Percentiles rank a stretch among this genome's conserved stretches.
Conservation (phyloP, 35 echinoderm and acorn worm species). For the Heliocidaris tuberculata region DNA sequence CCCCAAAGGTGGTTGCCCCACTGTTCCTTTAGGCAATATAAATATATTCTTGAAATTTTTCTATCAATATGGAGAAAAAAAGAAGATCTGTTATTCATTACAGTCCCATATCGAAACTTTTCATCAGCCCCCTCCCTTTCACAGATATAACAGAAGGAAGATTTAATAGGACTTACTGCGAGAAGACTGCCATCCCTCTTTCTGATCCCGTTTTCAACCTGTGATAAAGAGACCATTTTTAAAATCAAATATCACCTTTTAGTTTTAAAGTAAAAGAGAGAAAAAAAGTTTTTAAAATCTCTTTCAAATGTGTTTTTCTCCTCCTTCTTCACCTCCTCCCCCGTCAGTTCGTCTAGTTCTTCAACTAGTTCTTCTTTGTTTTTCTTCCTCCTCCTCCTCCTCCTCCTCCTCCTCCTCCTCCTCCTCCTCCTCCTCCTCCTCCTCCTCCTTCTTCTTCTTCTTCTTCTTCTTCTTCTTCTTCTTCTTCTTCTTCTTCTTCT, state of each 20-base stretch:
- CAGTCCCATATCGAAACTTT: no score
- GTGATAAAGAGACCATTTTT: not conserved
- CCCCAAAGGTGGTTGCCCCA: no score
- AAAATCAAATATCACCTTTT: not conserved
- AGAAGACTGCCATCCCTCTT: not conserved
- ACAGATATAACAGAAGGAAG: not conserved
- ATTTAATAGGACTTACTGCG: constrained; percentile 16
- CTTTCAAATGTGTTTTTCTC: not conserved
- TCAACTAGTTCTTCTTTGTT: not conserved
- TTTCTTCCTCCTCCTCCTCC: not conserved
- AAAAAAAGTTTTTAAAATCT: no score
- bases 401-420: not conserved
- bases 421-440: not conserved
- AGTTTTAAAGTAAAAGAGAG: no score
- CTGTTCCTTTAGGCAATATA: no score
- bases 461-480: not conserved
- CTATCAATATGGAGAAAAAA: no score
- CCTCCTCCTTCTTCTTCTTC: no score
- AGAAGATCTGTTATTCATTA: no score
- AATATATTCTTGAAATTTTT: no score
- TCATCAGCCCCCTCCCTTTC: not conserved
- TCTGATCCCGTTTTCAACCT: constrained; percentile 33
- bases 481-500: not conserved
- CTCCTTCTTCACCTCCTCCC: not conserved
- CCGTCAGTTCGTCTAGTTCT: not conserved